Conservation (phyloP, 2,888 invertebrate genomes). For the Lithophane ornitopus region DNA sequence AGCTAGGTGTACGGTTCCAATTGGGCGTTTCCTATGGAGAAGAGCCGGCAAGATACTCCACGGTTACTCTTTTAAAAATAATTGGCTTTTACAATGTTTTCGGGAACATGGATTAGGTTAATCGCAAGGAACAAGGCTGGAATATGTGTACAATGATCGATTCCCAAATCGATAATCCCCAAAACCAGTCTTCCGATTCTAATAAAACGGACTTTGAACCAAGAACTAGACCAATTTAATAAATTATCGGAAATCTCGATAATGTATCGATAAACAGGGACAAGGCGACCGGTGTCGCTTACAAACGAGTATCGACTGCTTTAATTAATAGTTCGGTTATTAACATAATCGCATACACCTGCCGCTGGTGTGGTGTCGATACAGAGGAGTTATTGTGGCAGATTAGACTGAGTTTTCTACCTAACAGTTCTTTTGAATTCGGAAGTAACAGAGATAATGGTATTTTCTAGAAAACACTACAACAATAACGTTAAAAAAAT, state of each 20-base stretch:
- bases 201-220: constrained; percentile 59
- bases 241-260: constrained; percentile 57
- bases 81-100: too few relatives aligned
- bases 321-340: constrained; percentile 72
- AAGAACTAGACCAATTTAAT: constrained; percentile 41
- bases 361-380: constrained; percentile 50
- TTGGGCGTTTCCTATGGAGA: too few relatives aligned
- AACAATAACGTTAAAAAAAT: not conserved
- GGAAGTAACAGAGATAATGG: too few relatives aligned
- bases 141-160: not conserved
- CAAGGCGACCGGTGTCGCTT: constrained; percentile 61
- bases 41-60: too few relatives aligned
- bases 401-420: constrained; percentile 35
- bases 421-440: not conserved
- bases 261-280: constrained; percentile 49
- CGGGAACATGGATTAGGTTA: too few relatives aligned
- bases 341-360: constrained; percentile 76
- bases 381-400: constrained; percentile 29
- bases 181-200: constrained; percentile 30
- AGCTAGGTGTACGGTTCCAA: too few relatives aligned
- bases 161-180: constrained; percentile 1
- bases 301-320: constrained; percentile 72
- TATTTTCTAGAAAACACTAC: too few relatives aligned
- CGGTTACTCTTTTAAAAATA: too few relatives aligned
- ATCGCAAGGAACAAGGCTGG: not conserved